A percentile compares a stretch with the other conserved stretches of the same genome.
Evolutionary conservation across 1,140 invertebrate species (phyloP).

Genomic region (Listronotus bonariensis): DNA sequence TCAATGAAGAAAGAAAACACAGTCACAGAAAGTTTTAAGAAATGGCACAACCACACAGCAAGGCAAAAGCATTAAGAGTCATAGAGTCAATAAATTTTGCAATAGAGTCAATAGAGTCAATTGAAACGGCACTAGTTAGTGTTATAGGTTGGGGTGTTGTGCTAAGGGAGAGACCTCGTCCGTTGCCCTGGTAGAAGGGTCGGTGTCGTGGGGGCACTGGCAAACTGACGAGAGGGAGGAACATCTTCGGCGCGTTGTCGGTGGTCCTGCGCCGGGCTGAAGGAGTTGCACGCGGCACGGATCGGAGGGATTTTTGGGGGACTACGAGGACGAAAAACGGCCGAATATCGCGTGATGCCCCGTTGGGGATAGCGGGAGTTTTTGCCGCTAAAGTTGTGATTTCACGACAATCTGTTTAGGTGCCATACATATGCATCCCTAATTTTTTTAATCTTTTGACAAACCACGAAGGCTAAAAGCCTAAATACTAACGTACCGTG

Average conservation of each 20-base stretch:
- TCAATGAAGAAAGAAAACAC: conserved; percentile 21
- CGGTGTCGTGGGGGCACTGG: conserved; percentile 17
- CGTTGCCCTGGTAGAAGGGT: conserved; percentile 12
- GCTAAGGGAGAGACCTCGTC: conserved; percentile 11
- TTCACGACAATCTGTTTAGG: too few relatives aligned
- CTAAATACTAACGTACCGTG: too few relatives aligned
- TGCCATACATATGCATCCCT: too few relatives aligned
- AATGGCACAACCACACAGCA: conserved; percentile 22
- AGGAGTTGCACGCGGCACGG: conserved; percentile 9
- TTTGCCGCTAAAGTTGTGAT: too few relatives aligned
- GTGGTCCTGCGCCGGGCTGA: background rate
- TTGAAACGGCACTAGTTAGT: conserved; percentile 19
- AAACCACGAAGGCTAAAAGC: too few relatives aligned
- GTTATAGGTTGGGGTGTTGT: conserved; percentile 21
- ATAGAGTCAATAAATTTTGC: conserved; percentile 6
- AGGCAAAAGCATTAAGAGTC: conserved; percentile 20
- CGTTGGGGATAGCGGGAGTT: too few relatives aligned
- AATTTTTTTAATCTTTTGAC: too few relatives aligned
- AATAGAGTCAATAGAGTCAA: conserved; percentile 2
- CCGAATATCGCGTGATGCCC: too few relatives aligned
- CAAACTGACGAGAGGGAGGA: conserved; percentile 19
- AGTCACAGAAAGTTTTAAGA: conserved; percentile 20
- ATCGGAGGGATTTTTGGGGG: too few relatives aligned
- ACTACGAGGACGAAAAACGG: too few relatives aligned
- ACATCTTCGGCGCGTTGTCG: conserved; percentile 16